Evolutionary conservation across 2,797 vertebrate species (phyloP).

Genomic region (Novumbra hubbsi): DNA sequence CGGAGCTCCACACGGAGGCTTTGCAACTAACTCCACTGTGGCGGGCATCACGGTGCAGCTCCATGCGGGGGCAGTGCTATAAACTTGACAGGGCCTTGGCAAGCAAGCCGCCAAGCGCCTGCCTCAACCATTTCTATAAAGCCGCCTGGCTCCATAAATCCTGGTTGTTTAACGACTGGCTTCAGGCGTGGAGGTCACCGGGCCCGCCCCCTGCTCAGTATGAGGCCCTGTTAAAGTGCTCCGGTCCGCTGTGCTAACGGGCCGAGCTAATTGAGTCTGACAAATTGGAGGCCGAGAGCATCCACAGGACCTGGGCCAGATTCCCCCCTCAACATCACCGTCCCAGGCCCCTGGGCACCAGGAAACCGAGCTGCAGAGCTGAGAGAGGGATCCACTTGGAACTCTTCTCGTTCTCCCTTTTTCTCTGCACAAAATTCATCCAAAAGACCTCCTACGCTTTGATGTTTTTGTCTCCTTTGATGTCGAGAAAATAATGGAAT

Average conservation of each 20-base stretch:
- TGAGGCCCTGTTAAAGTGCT: conserved; percentile 55
- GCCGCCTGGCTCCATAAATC: conserved; percentile 55
- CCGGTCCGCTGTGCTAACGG: conserved; percentile 46
- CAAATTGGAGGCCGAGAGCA: conserved; percentile 60
- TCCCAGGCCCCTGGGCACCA: conserved; percentile 13
- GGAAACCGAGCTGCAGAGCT: conserved; percentile 27
- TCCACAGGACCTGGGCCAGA: conserved; percentile 35
- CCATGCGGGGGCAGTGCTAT: conserved; percentile 4
- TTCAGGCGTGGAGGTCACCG: conserved; percentile 33
- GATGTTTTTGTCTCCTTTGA: conserved; percentile 36
- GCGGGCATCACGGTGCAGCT: background rate
- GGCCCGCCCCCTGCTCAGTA: conserved; percentile 36
- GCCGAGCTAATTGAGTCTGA: conserved; percentile 59
- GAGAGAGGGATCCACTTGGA: conserved; percentile 37
- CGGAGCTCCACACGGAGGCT: background rate
- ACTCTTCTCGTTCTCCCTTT: conserved; percentile 8
- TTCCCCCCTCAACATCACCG: conserved; percentile 11
- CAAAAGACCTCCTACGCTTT: conserved; percentile 40
- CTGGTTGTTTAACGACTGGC: conserved; percentile 53
- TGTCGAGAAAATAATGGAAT: background rate
- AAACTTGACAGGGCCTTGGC: conserved; percentile 44
- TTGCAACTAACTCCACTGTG: conserved; percentile 1
- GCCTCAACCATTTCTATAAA: conserved; percentile 55
- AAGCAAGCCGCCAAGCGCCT: conserved; percentile 22
- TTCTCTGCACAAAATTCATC: conserved; percentile 35